A percentile compares a stretch with the other conserved stretches of the same genome.
Conservation (phyloP, 2,888 invertebrate genomes). For the Crossocerus cetratus region DNA sequence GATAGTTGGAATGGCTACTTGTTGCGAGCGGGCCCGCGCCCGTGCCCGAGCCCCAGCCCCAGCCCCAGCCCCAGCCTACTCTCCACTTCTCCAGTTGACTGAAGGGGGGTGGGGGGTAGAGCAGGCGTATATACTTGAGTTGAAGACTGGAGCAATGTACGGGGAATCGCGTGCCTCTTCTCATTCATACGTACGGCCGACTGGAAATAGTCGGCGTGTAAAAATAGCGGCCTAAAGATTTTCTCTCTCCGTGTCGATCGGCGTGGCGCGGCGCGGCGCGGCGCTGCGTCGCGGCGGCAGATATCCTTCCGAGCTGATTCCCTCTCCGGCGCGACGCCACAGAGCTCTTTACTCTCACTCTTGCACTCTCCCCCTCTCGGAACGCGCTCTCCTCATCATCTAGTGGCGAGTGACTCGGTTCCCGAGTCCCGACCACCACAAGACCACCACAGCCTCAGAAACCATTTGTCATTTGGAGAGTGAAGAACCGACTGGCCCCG, state of each 20-base stretch:
- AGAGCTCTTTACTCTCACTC: constrained; percentile 1
- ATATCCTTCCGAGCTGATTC: no score
- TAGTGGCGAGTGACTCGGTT: no score
- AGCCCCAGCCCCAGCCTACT: no score
- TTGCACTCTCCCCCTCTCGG: neutral
- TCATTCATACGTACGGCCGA: constrained; percentile 41
- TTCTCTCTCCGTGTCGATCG: constrained; percentile 30
- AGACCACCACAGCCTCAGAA: no score
- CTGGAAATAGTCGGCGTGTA: constrained; percentile 43
- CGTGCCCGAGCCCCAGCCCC: no score
- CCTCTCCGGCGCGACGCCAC: constrained; percentile 4
- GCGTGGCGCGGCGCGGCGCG: no score
- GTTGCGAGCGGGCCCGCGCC: no score
- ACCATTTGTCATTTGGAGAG: no score
- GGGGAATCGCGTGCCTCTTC: constrained; percentile 48
- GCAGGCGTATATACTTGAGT: neutral
- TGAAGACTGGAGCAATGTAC: constrained; percentile 49
- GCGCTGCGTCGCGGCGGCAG: no score
- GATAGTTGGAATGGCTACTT: neutral
- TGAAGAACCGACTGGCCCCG: no score
- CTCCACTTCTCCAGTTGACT: neutral
- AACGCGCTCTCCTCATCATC: no score
- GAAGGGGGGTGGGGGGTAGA: neutral
- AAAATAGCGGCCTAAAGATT: constrained; percentile 47
- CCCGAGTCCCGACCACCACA: no score